Evolutionary conservation across 2,113 vertebrate species (phyloP), one percentile per base, ranked within the genome.

Genomic region (Camelus dromedarius): DNA sequence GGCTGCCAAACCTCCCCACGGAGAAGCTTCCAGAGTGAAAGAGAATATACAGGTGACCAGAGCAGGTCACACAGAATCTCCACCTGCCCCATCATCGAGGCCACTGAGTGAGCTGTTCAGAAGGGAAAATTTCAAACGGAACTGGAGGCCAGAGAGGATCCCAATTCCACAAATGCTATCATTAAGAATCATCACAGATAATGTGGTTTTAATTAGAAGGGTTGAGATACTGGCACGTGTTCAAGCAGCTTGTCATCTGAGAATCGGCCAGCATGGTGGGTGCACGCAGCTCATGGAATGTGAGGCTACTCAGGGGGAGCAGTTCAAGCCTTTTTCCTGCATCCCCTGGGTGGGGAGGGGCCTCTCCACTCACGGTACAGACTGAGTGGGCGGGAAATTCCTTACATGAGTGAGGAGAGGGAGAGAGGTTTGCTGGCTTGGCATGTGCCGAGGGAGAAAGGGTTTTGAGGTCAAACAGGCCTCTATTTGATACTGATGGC

Each of bases 141-240:
- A 92, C 88, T 91, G 4, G 60, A 96, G 76, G 54, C 64, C 94
- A 85, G 66, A 97, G 94, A 95, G 22, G 81, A 82, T 89, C 60
- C 91, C 0, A 3, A 69, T 67, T 96, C 60, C 48, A n/a, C 81
- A 85, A 88, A 94, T 77, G 77, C 85, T 91, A 85, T 93, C 91
- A 93, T 96, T 94, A 94, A 95, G 85, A 91, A 92, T 89, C 96
- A 96, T 94, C 95, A 91, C 13, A 24, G 93, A 97, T 97, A 96
- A 97, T 96, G 93, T 95, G 93, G 81, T 93, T 98, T 97, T 97
- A 96, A 97, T 95, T 95, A 97, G 91, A 93, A 97, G 91, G 95
- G 95, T n/a, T 96, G 91, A 96, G 66, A 96, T 69, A 79, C 9
- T 97, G 96, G 96, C 96, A 94, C 52, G 26, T 13, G 72, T 95